phyloP scores from a whole-genome alignment of 1,140 invertebrate genomes.

The Cherax quadricarinatus region DNA sequence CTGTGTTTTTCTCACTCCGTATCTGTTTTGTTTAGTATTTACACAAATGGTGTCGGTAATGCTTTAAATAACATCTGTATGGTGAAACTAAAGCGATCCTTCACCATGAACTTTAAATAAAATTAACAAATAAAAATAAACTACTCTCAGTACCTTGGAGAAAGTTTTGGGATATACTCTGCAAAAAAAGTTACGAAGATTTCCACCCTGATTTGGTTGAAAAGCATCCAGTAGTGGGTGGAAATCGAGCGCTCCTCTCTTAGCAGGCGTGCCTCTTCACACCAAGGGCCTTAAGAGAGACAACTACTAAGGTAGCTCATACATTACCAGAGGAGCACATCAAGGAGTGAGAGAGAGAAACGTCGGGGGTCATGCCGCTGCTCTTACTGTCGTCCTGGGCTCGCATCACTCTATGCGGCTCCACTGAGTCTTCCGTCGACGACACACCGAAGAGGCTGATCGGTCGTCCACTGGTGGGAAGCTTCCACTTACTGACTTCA shows the following conservation, averaged over 20 bases:
- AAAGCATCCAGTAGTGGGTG: neutral
- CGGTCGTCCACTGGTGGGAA: slow-evolving; percentile 83
- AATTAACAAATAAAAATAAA: neutral
- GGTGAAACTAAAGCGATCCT: neutral
- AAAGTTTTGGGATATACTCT: neutral
- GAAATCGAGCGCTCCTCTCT: neutral
- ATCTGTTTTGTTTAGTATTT: too few species aligned
- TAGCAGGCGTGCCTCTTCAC: neutral
- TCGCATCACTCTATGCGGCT: slow-evolving; percentile 78
- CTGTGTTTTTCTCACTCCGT: too few species aligned
- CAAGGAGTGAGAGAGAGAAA: slow-evolving; percentile 53
- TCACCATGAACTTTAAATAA: neutral
- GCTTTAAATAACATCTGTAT: neutral
- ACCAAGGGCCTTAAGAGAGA: neutral
- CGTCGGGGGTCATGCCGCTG: slow-evolving; percentile 42
- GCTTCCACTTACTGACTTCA: slow-evolving; percentile 82
- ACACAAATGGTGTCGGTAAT: neutral
- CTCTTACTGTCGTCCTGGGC: slow-evolving; percentile 84
- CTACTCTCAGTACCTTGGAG: slow-evolving; percentile 9
- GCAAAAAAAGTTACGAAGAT: neutral
- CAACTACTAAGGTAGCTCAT: slow-evolving; percentile 20
- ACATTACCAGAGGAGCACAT: slow-evolving; percentile 64
- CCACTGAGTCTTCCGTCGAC: slow-evolving; percentile 76
- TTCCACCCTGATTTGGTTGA: neutral
- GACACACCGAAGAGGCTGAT: slow-evolving; percentile 80